phyloP scores from a whole-genome alignment of 2,888 invertebrate species.

The Iselma pallidipennis region DNA sequence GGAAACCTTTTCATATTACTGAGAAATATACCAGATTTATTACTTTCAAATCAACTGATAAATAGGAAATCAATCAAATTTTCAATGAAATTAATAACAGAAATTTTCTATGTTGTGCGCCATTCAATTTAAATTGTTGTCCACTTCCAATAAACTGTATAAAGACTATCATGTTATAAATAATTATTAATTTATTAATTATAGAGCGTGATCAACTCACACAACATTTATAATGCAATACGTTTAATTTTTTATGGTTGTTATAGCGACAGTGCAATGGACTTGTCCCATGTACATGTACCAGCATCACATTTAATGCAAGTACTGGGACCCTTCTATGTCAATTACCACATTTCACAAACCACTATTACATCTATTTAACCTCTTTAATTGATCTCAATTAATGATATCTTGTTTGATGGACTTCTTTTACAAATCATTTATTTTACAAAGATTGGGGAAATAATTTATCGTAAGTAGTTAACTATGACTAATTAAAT shows the following conservation, averaged over 20 bases:
- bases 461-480: too few relatives aligned
- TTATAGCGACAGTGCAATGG: constrained; percentile 36
- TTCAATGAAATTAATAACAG: too few relatives aligned
- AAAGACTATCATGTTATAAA: constrained; percentile 19
- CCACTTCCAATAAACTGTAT: constrained; percentile 15
- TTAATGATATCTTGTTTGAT: constrained; percentile 44
- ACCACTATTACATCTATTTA: constrained; percentile 52
- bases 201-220: constrained; percentile 23
- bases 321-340: constrained; percentile 35
- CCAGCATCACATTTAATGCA: constrained; percentile 36
- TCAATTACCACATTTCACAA: constrained; percentile 47
- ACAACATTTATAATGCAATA: constrained; percentile 27
- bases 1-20: too few relatives aligned
- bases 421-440: constrained; percentile 35
- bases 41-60: too few relatives aligned
- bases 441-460: constrained; percentile 27
- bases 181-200: constrained; percentile 19
- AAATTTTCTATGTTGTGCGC: constrained; percentile 15
- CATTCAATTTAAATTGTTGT: constrained; percentile 25
- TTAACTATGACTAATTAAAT: not conserved
- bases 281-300: constrained; percentile 27
- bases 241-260: constrained; percentile 31
- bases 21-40: too few relatives aligned
- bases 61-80: too few relatives aligned
- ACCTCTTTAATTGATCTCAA: constrained; percentile 54